Evolutionary conservation across 2,797 vertebrate species (phyloP).

Genomic region (Discoglossus pictus): DNA sequence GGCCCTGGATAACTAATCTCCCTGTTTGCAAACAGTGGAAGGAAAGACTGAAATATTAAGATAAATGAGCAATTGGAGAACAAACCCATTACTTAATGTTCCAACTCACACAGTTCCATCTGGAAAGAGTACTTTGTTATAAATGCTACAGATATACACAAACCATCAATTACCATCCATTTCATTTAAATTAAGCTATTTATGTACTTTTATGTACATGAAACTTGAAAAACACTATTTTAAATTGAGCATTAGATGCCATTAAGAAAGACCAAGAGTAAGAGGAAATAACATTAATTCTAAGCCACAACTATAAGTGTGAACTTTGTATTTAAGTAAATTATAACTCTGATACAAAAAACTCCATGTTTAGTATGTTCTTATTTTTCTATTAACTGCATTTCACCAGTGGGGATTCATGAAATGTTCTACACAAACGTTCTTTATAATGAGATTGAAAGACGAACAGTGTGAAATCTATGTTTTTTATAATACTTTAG

Average conservation of each 20-base stretch:
- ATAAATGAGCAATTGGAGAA: too few relatives aligned
- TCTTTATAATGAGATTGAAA: background rate
- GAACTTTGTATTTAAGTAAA: constrained; percentile 15
- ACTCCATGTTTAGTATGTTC: background rate
- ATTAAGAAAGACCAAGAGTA: constrained; percentile 11
- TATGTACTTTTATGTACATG: background rate
- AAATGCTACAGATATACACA: constrained; percentile 3
- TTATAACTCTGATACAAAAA: constrained; percentile 23
- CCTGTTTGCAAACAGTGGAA: too few relatives aligned
- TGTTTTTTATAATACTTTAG: too few relatives aligned
- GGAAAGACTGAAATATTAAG: too few relatives aligned
- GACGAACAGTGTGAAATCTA: background rate
- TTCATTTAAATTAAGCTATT: background rate
- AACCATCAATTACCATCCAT: background rate
- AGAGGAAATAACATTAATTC: constrained; percentile 4
- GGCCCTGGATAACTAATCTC: too few relatives aligned
- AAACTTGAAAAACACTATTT: background rate
- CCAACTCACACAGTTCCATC: too few relatives aligned
- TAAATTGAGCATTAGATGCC: constrained; percentile 5
- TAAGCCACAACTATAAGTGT: background rate
- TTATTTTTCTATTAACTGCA: background rate
- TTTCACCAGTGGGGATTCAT: background rate
- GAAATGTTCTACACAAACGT: background rate
- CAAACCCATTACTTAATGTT: too few relatives aligned
- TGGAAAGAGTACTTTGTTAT: too few relatives aligned